Evolutionary conservation across 2,797 vertebrate species (phyloP).

Genomic region (Octomys mimax): DNA sequence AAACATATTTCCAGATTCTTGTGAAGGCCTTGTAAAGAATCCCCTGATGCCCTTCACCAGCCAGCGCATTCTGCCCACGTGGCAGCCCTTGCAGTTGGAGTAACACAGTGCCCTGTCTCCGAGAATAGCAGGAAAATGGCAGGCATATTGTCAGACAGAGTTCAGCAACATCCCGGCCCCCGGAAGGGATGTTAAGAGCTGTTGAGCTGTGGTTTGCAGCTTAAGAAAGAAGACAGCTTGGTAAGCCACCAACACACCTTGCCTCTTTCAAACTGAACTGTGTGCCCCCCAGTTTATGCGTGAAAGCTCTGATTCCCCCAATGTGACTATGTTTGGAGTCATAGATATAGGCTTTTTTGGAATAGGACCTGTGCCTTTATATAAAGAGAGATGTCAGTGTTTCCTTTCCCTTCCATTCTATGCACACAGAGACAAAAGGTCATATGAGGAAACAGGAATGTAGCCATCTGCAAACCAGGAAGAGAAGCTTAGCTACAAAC

Average conservation of each 20-base stretch:
- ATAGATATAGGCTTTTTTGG: background rate
- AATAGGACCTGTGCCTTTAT: background rate
- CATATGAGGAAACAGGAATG: background rate
- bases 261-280: background rate
- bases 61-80: slow-evolving; percentile 22
- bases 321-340: background rate
- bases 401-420: background rate
- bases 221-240: slow-evolving; percentile 41
- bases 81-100: background rate
- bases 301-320: background rate
- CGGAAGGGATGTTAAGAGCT: slow-evolving; percentile 57
- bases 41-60: slow-evolving; percentile 47
- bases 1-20: slow-evolving; percentile 70
- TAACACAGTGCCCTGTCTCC: slow-evolving; percentile 4
- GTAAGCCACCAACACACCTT: slow-evolving; percentile 4
- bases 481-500: background rate
- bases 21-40: slow-evolving; percentile 66
- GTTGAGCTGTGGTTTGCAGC: background rate
- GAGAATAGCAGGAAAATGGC: slow-evolving; percentile 58
- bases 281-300: background rate
- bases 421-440: background rate
- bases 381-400: too few relatives aligned
- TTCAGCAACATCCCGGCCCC: background rate
- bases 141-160: slow-evolving; percentile 38
- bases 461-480: background rate